A percentile compares a stretch with the other conserved stretches of the same genome.
These are phyloP conservation scores for Callionymus lyra DNA, from an alignment of 2,113 vertebrate species.

Conservation along the genomic window DNA sequence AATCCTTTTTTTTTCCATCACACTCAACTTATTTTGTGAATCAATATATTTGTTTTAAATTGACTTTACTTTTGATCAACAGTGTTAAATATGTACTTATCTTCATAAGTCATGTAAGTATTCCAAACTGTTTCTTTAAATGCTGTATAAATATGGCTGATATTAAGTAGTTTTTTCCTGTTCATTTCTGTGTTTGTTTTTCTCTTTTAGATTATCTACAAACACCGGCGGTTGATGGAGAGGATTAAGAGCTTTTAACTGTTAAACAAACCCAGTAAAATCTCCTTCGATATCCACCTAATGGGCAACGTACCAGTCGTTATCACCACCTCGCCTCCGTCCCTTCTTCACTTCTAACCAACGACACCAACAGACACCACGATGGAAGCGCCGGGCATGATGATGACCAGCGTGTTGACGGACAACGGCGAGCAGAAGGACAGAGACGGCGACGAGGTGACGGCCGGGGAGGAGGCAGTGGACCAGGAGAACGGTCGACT, in stretches of 20 bases:
- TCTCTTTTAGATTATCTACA: conserved; percentile 6
- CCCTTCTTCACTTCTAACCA: conserved; percentile 39
- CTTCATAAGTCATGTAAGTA: no score
- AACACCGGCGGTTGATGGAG: no score
- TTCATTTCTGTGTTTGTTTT: background rate
- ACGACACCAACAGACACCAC: conserved; percentile 23
- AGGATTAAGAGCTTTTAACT: no score
- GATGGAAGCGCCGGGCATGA: conserved; percentile 79
- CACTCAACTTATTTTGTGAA: no score
- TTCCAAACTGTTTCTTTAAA: no score
- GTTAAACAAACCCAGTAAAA: background rate
- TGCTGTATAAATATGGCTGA: no score
- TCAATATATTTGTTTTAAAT: no score
- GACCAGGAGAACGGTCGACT: conserved; percentile 70
- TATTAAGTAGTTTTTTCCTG: background rate
- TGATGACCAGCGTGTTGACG: conserved; percentile 57
- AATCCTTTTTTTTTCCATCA: no score
- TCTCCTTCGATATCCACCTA: conserved; percentile 33
- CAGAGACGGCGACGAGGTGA: conserved; percentile 51
- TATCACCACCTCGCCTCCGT: conserved; percentile 42
- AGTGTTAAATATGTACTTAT: no score
- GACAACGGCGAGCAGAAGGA: conserved; percentile 37
- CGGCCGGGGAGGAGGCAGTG: conserved; percentile 57
- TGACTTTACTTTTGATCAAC: no score
- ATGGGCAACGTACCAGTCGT: conserved; percentile 59